Base-by-base conservation (phyloP, 2,113 vertebrate genomes). In the Perccottus glenii region DNA sequence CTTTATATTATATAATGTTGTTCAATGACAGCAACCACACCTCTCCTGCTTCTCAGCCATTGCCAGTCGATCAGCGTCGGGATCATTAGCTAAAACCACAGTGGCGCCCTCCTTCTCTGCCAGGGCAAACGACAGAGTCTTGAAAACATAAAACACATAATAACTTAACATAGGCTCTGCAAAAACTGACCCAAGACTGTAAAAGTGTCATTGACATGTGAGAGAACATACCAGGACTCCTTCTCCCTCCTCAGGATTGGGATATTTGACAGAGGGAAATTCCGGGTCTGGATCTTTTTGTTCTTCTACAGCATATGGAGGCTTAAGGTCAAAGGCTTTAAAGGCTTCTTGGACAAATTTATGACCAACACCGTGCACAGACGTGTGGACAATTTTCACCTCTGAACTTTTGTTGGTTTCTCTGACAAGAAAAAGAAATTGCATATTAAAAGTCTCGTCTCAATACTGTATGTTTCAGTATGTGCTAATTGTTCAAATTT, bases 161-260 rank as follows among this genome's bases (percentile, higher is more conserved):
- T 19, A 16, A 5, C 0, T 50, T 14, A 15, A 19, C 9, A 15
- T 8, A 15, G 15, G 3, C 16, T 19, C 2, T 9, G 15, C 42
- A 43, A 11, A 8, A 43, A 8, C 2, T 43, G 48, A 50, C 14
- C 15, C 4, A 0, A 50, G 4, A 1, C 32, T 38, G 49, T 68
- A 9, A 59, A 49, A 51, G 14, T 57, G 36, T 11, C 11, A n/a
- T 0, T n/a, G 52, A 55, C 6, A 40, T 8, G 52, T 36, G 32
- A 7, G 14, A 4, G n/a, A 49, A 36, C 80, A 86, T 93, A 99
- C 98, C 95, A 99, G 87, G 62, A 99, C 98, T 67, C 95, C 96
- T 84, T 98, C 92, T 56, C 98, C 97, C 87, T 99, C 98, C 88
- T 99, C 98, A 1, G 98, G 98, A 80, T 99, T 99, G 1, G 98